These are phyloP conservation scores for Colistium nudipinnis DNA, from an alignment of 2,113 vertebrate genomes.

Conservation along the genomic window DNA sequence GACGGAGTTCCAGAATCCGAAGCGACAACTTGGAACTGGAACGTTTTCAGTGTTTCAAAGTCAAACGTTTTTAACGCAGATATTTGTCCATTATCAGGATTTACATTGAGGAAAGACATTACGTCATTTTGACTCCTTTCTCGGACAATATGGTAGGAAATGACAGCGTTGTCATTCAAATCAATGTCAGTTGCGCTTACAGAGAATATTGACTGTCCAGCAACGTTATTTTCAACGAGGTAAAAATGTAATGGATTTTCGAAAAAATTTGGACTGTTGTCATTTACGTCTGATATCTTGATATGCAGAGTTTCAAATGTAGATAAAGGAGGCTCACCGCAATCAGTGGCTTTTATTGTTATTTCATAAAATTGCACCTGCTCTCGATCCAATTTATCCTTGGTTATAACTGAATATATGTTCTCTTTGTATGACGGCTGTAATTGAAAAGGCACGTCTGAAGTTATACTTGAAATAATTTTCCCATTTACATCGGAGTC, in stretches of 20 bases:
- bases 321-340: slow-evolving; percentile 64
- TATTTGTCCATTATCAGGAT: slow-evolving; percentile 65
- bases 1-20: no score
- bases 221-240: slow-evolving; percentile 68
- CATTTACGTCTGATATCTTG: slow-evolving; percentile 75
- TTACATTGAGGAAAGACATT: slow-evolving; percentile 53
- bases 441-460: slow-evolving; percentile 69
- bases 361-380: slow-evolving; percentile 75
- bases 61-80: slow-evolving; percentile 62
- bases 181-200: slow-evolving; percentile 69
- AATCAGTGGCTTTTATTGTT: slow-evolving; percentile 68
- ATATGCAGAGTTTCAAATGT: slow-evolving; percentile 60
- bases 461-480: slow-evolving; percentile 31
- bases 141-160: slow-evolving; percentile 58
- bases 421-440: slow-evolving; percentile 72
- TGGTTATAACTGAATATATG: slow-evolving; percentile 75
- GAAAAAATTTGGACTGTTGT: slow-evolving; percentile 70
- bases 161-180: slow-evolving; percentile 58
- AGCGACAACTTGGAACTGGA: no score
- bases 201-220: slow-evolving; percentile 63
- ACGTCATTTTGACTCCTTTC: slow-evolving; percentile 25
- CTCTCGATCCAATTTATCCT: slow-evolving; percentile 68
- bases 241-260: slow-evolving; percentile 58
- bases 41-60: slow-evolving; percentile 64
- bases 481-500: slow-evolving; percentile 70